These are phyloP conservation scores for Philypnodon macrostomus DNA, from an alignment of 2,797 vertebrate genomes.

Conservation along the genomic window DNA sequence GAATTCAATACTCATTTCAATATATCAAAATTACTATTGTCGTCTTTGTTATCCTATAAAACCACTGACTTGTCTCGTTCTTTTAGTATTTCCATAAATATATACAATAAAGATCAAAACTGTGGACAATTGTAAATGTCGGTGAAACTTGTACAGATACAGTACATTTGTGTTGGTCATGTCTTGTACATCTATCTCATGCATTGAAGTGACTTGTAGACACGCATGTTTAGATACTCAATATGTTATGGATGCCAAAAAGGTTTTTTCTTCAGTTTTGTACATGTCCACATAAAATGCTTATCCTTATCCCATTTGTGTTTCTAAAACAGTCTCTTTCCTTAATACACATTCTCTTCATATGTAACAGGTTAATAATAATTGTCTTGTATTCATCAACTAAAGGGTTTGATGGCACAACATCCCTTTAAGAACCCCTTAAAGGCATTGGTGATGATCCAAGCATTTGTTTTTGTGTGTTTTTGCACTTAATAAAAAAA, in stretches of 20 bases:
- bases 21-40: constrained; percentile 79
- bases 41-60: constrained; percentile 77
- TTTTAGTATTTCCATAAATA: constrained; percentile 74
- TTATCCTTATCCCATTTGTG: constrained; percentile 39
- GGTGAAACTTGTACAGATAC: constrained; percentile 69
- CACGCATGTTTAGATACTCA: constrained; percentile 69
- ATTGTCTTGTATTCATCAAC: constrained; percentile 55
- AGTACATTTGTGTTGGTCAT: constrained; percentile 71
- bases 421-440: constrained; percentile 76
- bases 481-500: constrained; percentile 58
- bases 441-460: constrained; percentile 77
- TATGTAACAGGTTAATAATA: constrained; percentile 47
- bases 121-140: constrained; percentile 66
- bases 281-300: constrained; percentile 59
- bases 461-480: constrained; percentile 53
- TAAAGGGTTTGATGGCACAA: constrained; percentile 56
- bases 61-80: constrained; percentile 59
- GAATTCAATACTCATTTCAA: constrained; percentile 67
- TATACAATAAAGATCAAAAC: constrained; percentile 75
- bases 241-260: constrained; percentile 60
- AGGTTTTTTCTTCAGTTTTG: constrained; percentile 36
- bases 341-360: constrained; percentile 71
- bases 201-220: constrained; percentile 65
- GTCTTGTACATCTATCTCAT: constrained; percentile 68
- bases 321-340: constrained; percentile 49